A percentile compares a stretch with the other conserved stretches of the same genome.
Evolutionary conservation across 2,888 invertebrate genomes (phyloP).

Genomic region (Perdita meconis): DNA sequence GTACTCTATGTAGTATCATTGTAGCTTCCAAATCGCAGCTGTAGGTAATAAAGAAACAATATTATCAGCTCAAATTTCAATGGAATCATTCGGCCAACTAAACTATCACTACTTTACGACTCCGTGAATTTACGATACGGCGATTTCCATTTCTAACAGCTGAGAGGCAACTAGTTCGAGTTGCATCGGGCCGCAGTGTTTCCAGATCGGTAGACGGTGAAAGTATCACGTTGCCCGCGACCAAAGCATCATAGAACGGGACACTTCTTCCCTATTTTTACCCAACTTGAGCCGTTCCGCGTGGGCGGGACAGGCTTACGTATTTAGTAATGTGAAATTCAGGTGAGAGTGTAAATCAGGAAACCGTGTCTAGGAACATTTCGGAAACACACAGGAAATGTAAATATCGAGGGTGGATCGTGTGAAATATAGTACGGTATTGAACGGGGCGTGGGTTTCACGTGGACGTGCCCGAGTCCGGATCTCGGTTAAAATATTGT

Average conservation of each 20-base stretch:
- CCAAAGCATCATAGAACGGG: constrained; percentile 42
- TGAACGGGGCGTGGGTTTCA: constrained; percentile 9
- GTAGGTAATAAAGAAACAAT: no score
- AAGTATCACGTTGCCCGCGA: constrained; percentile 43
- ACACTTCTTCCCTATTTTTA: constrained; percentile 63
- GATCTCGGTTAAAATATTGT: constrained; percentile 8
- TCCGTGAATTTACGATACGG: background rate
- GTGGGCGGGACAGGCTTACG: constrained; percentile 60
- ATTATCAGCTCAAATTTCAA: no score
- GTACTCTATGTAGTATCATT: no score
- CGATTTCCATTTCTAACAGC: constrained; percentile 4
- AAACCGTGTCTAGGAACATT: constrained; percentile 26
- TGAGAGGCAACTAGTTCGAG: constrained; percentile 18
- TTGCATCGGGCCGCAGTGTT: constrained; percentile 37
- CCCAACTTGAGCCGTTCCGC: constrained; percentile 31
- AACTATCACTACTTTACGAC: no score
- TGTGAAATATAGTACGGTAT: constrained; percentile 18
- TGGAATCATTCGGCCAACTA: no score
- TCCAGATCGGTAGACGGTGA: constrained; percentile 50
- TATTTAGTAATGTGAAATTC: constrained; percentile 53
- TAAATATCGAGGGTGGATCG: constrained; percentile 25
- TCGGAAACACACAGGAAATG: constrained; percentile 27
- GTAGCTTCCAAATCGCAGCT: no score
- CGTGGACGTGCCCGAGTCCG: background rate
- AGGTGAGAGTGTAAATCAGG: constrained; percentile 55